phyloP scores from a whole-genome alignment of 1,140 invertebrate species.

The Caenorhabditis briggsae region DNA sequence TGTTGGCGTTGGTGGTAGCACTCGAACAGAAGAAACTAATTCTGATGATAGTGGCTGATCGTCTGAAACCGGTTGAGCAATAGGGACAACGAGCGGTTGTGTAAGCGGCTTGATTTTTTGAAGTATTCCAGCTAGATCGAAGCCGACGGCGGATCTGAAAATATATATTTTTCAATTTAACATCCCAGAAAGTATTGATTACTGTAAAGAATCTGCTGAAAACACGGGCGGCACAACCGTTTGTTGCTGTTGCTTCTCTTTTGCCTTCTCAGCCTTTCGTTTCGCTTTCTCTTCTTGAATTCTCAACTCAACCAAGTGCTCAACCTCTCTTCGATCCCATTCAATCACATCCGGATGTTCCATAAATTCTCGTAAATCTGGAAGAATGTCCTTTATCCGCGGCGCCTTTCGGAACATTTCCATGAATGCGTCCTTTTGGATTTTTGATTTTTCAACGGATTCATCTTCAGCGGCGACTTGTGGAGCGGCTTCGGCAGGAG shows the following conservation, averaged over 20 bases:
- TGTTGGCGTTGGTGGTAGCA: neutral
- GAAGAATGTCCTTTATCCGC: conserved; percentile 7
- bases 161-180: neutral
- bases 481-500: neutral
- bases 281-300: conserved; percentile 33
- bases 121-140: conserved; percentile 36
- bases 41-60: neutral
- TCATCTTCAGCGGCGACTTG: neutral
- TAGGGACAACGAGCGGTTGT: neutral
- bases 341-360: conserved; percentile 17
- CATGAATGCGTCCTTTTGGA: conserved; percentile 18
- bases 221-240: neutral
- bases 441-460: conserved; percentile 7
- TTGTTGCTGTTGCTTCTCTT: neutral
- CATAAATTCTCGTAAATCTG: conserved; percentile 35
- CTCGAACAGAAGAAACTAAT: neutral
- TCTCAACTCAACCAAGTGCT: neutral
- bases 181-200: neutral
- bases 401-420: conserved; percentile 31
- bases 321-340: conserved; percentile 26
- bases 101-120: neutral
- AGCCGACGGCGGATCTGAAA: conserved; percentile 5
- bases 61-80: neutral
- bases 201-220: neutral
- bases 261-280: conserved; percentile 25